phyloP scores from a whole-genome alignment of 2,797 vertebrate species.

The Rhynchotus rufescens region DNA sequence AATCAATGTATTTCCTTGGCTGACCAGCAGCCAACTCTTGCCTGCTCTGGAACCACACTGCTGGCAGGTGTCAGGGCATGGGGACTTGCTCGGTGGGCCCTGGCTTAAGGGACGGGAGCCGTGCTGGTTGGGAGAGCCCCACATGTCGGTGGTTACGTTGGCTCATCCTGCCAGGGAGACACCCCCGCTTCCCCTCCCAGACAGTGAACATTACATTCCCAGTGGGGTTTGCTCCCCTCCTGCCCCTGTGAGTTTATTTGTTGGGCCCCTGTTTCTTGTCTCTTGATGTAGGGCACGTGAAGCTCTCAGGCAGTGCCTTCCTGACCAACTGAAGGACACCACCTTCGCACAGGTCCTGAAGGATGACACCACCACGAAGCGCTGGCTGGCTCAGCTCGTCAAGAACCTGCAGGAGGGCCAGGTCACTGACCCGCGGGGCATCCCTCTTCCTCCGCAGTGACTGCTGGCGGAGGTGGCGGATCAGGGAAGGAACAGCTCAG shows the following conservation, averaged over 20 bases:
- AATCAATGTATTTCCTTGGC: neutral
- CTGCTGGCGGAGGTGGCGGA: constrained; percentile 57
- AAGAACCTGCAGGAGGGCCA: constrained; percentile 98
- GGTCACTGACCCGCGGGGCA: constrained; percentile 94
- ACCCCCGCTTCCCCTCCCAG: neutral
- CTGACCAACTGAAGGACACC: constrained; percentile 98
- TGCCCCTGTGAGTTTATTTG: constrained; percentile 80
- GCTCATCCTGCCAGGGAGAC: neutral
- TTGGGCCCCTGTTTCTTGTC: constrained; percentile 79
- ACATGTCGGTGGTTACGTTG: neutral
- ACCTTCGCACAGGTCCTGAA: constrained; percentile 98
- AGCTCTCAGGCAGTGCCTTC: constrained; percentile 96
- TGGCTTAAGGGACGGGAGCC: neutral
- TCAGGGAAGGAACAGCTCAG: constrained; percentile 80
- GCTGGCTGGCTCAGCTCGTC: constrained; percentile 97
- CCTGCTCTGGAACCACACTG: rapidly evolving
- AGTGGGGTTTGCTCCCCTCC: constrained; percentile 54
- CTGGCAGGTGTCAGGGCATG: neutral
- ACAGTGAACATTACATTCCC: rapidly evolving
- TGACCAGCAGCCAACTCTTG: neutral
- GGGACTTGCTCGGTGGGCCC: neutral
- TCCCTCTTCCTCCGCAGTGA: constrained; percentile 94
- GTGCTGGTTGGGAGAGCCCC: neutral
- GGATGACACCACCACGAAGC: constrained; percentile 98
- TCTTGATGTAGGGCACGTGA: constrained; percentile 92